phyloP scores from a whole-genome alignment of 2,888 invertebrate genomes.

The Lobophora halterata region DNA sequence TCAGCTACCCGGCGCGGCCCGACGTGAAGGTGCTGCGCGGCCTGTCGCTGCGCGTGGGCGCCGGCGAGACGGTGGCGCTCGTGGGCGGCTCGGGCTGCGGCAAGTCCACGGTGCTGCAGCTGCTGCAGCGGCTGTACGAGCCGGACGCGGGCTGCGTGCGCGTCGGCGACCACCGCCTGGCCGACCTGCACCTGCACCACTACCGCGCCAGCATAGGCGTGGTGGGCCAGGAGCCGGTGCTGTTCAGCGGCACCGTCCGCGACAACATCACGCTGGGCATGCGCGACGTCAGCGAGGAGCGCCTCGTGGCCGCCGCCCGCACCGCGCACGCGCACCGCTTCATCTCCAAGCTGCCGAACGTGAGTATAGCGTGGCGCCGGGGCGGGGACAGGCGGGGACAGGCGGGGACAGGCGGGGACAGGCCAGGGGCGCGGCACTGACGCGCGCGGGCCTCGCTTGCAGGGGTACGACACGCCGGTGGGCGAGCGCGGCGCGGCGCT shows the following conservation, averaged over 20 bases:
- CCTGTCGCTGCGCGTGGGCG: slow-evolving; percentile 79
- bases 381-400: too few relatives aligned
- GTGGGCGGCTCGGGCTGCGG: slow-evolving; percentile 90
- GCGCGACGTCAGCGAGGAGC: slow-evolving; percentile 80
- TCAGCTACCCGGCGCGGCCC: slow-evolving; percentile 89
- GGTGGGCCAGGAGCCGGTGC: slow-evolving; percentile 93
- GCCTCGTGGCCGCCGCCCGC: slow-evolving; percentile 85
- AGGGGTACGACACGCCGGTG: slow-evolving; percentile 88
- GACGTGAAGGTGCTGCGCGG: slow-evolving; percentile 88
- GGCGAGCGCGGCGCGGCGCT: slow-evolving; percentile 89
- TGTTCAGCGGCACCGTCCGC: slow-evolving; percentile 90
- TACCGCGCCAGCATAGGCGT: slow-evolving; percentile 80
- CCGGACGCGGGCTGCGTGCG: slow-evolving; percentile 79
- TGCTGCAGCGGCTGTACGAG: slow-evolving; percentile 88
- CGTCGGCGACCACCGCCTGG: slow-evolving; percentile 83
- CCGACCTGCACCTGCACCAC: slow-evolving; percentile 81
- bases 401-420: too few relatives aligned
- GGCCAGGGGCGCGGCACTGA: neutral
- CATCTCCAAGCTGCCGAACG: slow-evolving; percentile 85
- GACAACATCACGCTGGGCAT: slow-evolving; percentile 86
- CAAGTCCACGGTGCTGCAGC: slow-evolving; percentile 89
- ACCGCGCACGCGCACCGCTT: slow-evolving; percentile 89
- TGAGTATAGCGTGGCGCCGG: slow-evolving; percentile 47
- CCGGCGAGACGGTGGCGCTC: slow-evolving; percentile 86
- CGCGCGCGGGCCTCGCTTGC: slow-evolving; percentile 1